A percentile compares a stretch with the other conserved stretches of the same genome.
These are phyloP conservation scores for Dicaeum eximium DNA, from an alignment of 2,113 vertebrate species.

Conservation along the genomic window DNA sequence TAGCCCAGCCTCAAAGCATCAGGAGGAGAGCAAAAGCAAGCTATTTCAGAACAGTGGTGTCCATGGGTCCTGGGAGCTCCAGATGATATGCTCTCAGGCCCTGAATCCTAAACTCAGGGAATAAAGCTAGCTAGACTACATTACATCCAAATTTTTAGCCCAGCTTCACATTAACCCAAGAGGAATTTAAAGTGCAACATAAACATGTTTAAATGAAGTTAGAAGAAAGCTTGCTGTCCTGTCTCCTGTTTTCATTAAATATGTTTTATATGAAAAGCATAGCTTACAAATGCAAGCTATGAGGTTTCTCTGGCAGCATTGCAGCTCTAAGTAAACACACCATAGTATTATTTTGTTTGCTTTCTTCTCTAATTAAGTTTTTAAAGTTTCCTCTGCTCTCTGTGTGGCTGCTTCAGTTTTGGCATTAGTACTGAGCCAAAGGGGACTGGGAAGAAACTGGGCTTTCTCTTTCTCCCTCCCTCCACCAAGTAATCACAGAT, in stretches of 20 bases:
- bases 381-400: slow-evolving; percentile 74
- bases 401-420: slow-evolving; percentile 76
- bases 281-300: slow-evolving; percentile 68
- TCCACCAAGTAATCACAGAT: neutral
- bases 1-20: neutral
- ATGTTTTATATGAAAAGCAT: slow-evolving; percentile 68
- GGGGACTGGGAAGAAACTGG: neutral
- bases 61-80: neutral
- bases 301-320: slow-evolving; percentile 71
- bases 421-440: slow-evolving; percentile 59
- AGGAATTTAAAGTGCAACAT: slow-evolving; percentile 63
- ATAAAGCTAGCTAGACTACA: slow-evolving; percentile 14
- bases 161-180: slow-evolving; percentile 45
- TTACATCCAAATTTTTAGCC: slow-evolving; percentile 46
- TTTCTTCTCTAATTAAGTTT: slow-evolving; percentile 76
- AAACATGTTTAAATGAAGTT: slow-evolving; percentile 68
- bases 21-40: neutral
- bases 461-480: neutral
- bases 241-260: slow-evolving; percentile 75
- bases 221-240: slow-evolving; percentile 67
- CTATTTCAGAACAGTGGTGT: fast-evolving
- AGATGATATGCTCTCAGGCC: neutral
- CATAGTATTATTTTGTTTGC: slow-evolving; percentile 76
- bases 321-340: slow-evolving; percentile 68
- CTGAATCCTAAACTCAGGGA: neutral